A percentile compares a stretch with the other conserved stretches of the same genome.
Evolutionary conservation across 2,888 invertebrate species (phyloP).

Genomic region (Argyresthia goedartella): DNA sequence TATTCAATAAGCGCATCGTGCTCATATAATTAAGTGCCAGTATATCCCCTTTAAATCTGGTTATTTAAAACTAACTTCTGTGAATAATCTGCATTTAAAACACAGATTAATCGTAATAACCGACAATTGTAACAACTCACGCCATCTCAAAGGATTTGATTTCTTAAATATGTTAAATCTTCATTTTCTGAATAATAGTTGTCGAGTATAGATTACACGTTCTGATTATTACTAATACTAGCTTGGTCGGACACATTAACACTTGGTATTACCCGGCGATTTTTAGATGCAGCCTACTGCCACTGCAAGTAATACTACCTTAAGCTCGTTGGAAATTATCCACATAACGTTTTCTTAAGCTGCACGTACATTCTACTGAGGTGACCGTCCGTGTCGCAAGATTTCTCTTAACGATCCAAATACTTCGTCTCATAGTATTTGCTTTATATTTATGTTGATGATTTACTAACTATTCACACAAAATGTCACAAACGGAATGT

Average conservation of each 20-base stretch:
- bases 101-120: no score
- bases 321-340: slow-evolving; percentile 8
- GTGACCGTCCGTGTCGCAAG: slow-evolving; percentile 38
- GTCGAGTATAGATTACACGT: neutral
- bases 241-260: neutral
- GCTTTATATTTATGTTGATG: no score
- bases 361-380: slow-evolving; percentile 30
- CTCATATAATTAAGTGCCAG: no score
- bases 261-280: neutral
- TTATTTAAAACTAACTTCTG: no score
- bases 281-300: neutral
- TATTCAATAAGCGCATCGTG: no score
- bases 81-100: no score
- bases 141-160: no score
- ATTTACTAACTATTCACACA: no score
- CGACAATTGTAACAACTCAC: no score
- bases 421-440: slow-evolving; percentile 6
- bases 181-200: neutral
- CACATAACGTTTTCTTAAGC: slow-evolving; percentile 18
- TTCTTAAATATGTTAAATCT: neutral
- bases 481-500: no score
- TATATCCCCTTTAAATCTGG: no score
- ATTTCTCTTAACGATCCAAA: slow-evolving; percentile 36
- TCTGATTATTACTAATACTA: neutral
- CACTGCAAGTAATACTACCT: no score